Percentiles rank a stretch among this genome's conserved stretches.
Evolutionary conservation across 1,140 invertebrate genomes (phyloP).

Genomic region (Tetragonula clypearis): DNA sequence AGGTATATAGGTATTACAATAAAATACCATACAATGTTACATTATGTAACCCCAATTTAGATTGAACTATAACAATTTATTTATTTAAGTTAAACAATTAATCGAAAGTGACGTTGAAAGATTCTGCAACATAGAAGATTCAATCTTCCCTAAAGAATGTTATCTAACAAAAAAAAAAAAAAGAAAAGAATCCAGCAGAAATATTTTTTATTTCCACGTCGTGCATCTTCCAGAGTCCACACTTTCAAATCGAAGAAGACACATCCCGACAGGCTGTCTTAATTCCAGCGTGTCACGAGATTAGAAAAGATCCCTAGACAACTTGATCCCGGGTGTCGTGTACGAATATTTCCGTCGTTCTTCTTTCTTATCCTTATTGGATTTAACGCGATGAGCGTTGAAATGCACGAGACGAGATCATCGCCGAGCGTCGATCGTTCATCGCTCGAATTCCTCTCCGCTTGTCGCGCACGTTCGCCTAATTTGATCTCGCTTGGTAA

Average conservation of each 20-base stretch:
- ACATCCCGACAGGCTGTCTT: background rate
- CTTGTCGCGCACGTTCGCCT: conserved; percentile 29
- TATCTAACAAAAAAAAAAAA: background rate
- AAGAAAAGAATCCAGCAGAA: background rate
- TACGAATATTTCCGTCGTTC: background rate
- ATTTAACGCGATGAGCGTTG: conserved; percentile 8
- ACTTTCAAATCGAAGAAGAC: conserved; percentile 4
- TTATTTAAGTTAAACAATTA: too few species aligned
- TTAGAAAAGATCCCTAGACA: conserved; percentile 16
- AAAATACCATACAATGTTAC: too few species aligned
- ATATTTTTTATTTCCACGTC: background rate
- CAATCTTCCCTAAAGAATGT: background rate
- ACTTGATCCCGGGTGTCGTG: conserved; percentile 6
- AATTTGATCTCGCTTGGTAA: conserved; percentile 55
- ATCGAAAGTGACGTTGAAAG: background rate
- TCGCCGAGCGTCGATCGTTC: background rate
- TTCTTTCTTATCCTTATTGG: background rate
- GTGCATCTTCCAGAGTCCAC: background rate
- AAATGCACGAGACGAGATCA: conserved; percentile 26
- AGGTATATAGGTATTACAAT: too few species aligned
- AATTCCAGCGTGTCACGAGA: conserved; percentile 28
- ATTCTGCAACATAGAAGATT: background rate
- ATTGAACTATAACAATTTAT: too few species aligned
- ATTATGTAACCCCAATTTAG: too few species aligned
- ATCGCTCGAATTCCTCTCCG: conserved; percentile 21